Evolutionary conservation across 2,113 vertebrate species (phyloP).

Genomic region (Shinisaurus crocodilurus): DNA sequence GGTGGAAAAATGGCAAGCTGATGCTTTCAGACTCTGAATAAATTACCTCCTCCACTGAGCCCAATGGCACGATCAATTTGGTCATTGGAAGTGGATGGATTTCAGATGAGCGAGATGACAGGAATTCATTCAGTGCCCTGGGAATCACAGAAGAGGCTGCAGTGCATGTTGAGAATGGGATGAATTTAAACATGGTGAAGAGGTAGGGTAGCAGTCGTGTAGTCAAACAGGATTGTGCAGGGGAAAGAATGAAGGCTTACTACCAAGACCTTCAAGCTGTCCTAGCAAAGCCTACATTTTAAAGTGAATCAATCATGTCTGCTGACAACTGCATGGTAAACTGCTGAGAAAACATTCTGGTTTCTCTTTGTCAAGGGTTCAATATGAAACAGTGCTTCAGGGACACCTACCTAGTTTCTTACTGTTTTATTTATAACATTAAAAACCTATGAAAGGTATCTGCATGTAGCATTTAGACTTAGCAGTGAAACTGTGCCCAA

Average conservation of each 20-base stretch:
- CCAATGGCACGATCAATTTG: conserved; percentile 45
- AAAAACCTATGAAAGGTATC: conserved; percentile 13
- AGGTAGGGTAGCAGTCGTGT: conserved; percentile 18
- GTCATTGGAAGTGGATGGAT: conserved; percentile 36
- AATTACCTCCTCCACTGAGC: conserved; percentile 40
- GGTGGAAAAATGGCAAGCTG: conserved; percentile 36
- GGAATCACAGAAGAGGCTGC: conserved; percentile 43
- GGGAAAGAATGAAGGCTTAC: conserved; percentile 48
- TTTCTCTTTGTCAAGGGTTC: conserved; percentile 47
- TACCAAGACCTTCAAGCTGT: conserved; percentile 46
- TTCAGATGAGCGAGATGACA: conserved; percentile 44
- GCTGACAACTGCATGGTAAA: conserved; percentile 34
- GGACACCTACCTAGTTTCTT: not conserved
- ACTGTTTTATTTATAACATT: conserved; percentile 21
- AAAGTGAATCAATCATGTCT: conserved; percentile 41
- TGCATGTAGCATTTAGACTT: not conserved
- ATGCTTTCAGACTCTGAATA: conserved; percentile 19
- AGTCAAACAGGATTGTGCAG: conserved; percentile 21
- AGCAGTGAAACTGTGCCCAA: not conserved
- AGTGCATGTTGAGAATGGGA: conserved; percentile 38
- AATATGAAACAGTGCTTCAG: conserved; percentile 3
- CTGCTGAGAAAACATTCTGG: conserved; percentile 35
- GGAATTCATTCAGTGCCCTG: conserved; percentile 34
- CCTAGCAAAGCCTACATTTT: conserved; percentile 56
- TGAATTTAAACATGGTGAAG: conserved; percentile 53